Evolutionary conservation across 2,113 vertebrate species (phyloP), one percentile per base, ranked within the genome.

Genomic region (Phoenicopterus ruber): DNA sequence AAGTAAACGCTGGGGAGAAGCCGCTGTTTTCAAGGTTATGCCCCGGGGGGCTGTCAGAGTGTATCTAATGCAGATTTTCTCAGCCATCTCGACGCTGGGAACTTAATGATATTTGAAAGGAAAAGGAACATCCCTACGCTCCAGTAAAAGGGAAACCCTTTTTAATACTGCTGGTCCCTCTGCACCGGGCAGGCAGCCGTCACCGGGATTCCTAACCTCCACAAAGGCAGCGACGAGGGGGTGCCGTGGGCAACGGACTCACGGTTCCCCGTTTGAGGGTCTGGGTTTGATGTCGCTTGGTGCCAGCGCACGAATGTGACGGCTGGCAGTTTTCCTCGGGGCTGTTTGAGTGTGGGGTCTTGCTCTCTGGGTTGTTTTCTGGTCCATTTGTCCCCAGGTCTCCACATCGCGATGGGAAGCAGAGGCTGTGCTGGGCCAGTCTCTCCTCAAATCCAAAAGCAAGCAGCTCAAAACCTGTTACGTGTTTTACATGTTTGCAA

Each of bases 251-350:
- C 0, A 3, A 55, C 63, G 49, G 36, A 11, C n/a, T 11, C 47
- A 12, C 0, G 1, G 31, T 22, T 32, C 25, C 25, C 29, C 0
- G 0, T 36, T 49, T 14, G 9, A 18, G 8, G 18, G 2, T 52
- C 28, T 46, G 74, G 42, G 10, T 38, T 16, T 9, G 29, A 29
- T 13, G 8, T 38, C 26, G 36, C 13, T 50, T 50, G 40, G 40
- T 67, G 25, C 17, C 26, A 36, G 12, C 14, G n/a, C 29, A 18
- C 0, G 7, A 11, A 34, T 5, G 0, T 4, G 24, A 4, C 44
- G 10, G 5, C 17, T 46, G 69, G 2, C 24, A 20, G 7, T 20
- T 57, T 59, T 25, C 16, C 86, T 13, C 1, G 1, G 15, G 31
- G 16, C 12, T 52, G 24, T 46, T 20, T 10, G 18, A 46, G 11